A percentile compares a stretch with the other conserved stretches of the same genome.
Conservation (phyloP, 2,888 invertebrate genomes). For the Camptogramma bilineatum region DNA sequence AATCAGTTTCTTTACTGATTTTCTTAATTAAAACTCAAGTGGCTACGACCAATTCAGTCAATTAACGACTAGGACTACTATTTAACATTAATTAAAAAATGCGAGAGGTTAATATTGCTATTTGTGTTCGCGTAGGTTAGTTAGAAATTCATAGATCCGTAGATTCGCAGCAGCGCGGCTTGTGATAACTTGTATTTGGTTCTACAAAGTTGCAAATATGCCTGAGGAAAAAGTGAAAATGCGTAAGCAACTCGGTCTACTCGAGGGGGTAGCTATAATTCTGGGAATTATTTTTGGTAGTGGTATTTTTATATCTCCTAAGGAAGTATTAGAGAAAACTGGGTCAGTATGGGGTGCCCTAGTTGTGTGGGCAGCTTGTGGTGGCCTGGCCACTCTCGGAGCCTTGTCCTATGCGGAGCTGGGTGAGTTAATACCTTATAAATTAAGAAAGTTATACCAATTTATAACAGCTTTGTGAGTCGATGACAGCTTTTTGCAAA, state of each 20-base stretch:
- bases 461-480: not conserved
- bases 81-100: constrained; percentile 8
- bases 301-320: constrained; percentile 98
- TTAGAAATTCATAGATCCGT: not conserved
- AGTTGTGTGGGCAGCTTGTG: constrained; percentile 95
- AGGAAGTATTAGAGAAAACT: constrained; percentile 95
- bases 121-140: constrained; percentile 14
- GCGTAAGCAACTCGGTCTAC: constrained; percentile 94
- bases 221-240: constrained; percentile 88
- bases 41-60: constrained; percentile 4
- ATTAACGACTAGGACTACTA: not conserved
- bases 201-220: constrained; percentile 54
- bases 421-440: constrained; percentile 76
- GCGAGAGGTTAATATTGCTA: constrained; percentile 10
- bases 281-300: constrained; percentile 98
- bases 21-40: constrained; percentile 14
- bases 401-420: constrained; percentile 99
- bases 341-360: constrained; percentile 96
- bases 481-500: not conserved
- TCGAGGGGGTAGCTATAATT: constrained; percentile 97
- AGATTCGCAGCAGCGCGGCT: not conserved
- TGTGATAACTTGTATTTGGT: not conserved
- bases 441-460: too few species aligned
- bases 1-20: not conserved
- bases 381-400: constrained; percentile 95